Base-by-base conservation (phyloP, 2,888 invertebrate species). In the Spisula subtruncata region DNA sequence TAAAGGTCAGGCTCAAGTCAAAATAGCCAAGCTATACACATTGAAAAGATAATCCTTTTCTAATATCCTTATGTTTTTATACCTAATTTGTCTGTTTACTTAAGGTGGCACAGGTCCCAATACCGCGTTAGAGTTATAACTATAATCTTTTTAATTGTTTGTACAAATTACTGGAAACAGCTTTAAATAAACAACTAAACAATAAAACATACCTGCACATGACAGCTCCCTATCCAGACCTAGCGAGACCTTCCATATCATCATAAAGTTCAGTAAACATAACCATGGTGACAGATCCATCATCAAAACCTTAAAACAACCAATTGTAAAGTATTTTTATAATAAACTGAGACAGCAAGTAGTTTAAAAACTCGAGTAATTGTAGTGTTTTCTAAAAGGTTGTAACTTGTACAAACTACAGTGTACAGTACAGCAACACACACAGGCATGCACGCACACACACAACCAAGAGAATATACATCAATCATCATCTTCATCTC, bases 191-290 rank as follows among this genome's bases (percentile, higher is more conserved):
- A 56, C 18, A n/a, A 56, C 56, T 41, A 41, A 41, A 8, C 1
- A 14, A 29, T 29, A n/a, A 16, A 18, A 83, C 16, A 35, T 90
- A 93, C 93, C 93, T 89, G 93, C 93, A 93, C 93, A 93, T 48
- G 92, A 90, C 1, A 91, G 83, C 8, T 93, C 92, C 88, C 60
- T 87, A 60, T 92, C 93, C 18, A 90, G 66, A 29, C 83, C 88
- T 6, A 88, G 41, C 2, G 83, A 60, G 1, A 86, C 80, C 29
- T 90, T 88, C 29, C 88, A 32, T 14, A 51, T 41, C 75, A 85
- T 82, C 1, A 85, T 18, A 1, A 75, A 35, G 54, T 85, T 85
- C 75, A 88, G 25, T 18, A 71, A 46, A 41, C 66, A 54, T 16
- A 66, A 35, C 80, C 71, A 56, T 16, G 41, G 41, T 18, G 71